Base-by-base conservation (phyloP, 2,888 invertebrate species). In the Parnassius orleans region DNA sequence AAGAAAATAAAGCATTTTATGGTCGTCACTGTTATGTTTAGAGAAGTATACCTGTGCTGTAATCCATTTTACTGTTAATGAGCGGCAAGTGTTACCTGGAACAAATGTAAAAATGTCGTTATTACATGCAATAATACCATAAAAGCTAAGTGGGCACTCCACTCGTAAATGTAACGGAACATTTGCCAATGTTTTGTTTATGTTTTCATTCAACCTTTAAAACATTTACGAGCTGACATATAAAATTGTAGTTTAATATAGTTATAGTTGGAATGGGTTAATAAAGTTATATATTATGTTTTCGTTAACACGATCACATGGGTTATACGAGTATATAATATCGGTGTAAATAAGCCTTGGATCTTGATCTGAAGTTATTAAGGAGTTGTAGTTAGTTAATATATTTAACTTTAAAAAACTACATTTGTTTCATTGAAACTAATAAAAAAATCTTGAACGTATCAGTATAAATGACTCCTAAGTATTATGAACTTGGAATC, bases 101-200 rank as follows among this genome's bases (percentile, higher is more conserved):
- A 76, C 65, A 68, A 74, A 62, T 66, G 66, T 58, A 71, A 71
- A 69, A 66, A 67, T 65, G 61, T 65, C 62, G 66, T 72, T 74
- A 76, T 69, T 67, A 66, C 67, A 61, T 66, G 71, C 66, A 69
- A 72, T 69, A 71, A 68, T 57, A 65, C 65, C 67, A 69, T 72
- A 71, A 73, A 74, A 70, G 62, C 68, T 68, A 68, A 68, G 71
- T 70, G 66, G 64, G 59, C 67, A 61, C 57, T 58, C 33, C 12
- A 65, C 68, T 69, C 71, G 68, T 71, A 69, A 72, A 73, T 65
- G 72, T 72, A 69, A 73, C 67, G 73, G 66, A 68, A 70, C 72
- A 66, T 68, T 66, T 66, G 66, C 66, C 65, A 68, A 68, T 66
- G 70, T 69, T 72, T 68, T 72, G 68, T 72, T 69, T 68, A 68